Conservation (phyloP, 1,140 invertebrate genomes). For the Drosophila parvula region DNA sequence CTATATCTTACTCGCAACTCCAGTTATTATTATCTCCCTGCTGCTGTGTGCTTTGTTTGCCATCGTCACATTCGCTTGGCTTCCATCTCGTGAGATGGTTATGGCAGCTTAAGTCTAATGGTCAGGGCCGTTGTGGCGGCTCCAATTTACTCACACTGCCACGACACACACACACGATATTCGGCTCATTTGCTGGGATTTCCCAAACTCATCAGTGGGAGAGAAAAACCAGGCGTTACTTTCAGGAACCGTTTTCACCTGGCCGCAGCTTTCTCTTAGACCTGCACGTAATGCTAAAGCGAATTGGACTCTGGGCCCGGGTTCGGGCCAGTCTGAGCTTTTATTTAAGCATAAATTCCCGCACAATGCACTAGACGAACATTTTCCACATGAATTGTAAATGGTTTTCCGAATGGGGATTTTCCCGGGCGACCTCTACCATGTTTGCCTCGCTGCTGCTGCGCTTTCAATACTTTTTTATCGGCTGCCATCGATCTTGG, state of each 20-base stretch:
- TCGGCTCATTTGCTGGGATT: constrained; percentile 62
- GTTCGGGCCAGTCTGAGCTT: constrained; percentile 29
- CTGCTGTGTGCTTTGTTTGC: constrained; percentile 11
- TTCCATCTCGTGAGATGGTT: constrained; percentile 32
- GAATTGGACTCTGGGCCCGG: constrained; percentile 47
- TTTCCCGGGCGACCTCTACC: constrained; percentile 15
- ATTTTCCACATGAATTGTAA: constrained; percentile 79
- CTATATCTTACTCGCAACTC: constrained; percentile 35
- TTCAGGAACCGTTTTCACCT: constrained; percentile 14
- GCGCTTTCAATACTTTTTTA: constrained; percentile 60
- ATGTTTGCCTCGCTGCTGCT: not conserved
- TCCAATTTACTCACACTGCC: not conserved
- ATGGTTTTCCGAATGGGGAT: constrained; percentile 42
- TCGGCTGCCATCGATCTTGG: constrained; percentile 79
- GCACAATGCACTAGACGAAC: constrained; percentile 76
- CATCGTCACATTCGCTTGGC: constrained; percentile 25
- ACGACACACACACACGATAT: constrained; percentile 29
- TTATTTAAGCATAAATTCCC: constrained; percentile 73
- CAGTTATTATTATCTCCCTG: constrained; percentile 32
- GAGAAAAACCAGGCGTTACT: constrained; percentile 5
- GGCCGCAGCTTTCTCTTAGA: constrained; percentile 1
- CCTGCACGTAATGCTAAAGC: constrained; percentile 60
- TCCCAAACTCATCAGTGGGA: constrained; percentile 54
- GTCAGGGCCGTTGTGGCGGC: constrained; percentile 25
- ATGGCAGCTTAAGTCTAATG: constrained; percentile 54